phyloP scores from a whole-genome alignment of 1,140 invertebrate genomes.

The Asbolus verrucosus region DNA sequence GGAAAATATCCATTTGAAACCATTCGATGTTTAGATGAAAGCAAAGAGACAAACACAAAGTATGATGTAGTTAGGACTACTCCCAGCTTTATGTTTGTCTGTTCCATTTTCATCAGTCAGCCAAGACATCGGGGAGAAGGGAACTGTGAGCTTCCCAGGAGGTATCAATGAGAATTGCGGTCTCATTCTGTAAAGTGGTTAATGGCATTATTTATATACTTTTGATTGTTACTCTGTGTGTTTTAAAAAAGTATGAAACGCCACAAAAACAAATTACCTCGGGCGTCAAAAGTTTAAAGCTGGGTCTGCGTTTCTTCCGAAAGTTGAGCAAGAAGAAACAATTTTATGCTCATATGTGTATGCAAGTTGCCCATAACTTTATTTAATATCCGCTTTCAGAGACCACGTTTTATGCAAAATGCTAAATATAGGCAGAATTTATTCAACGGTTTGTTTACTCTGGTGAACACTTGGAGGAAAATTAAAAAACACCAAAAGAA shows the following conservation, averaged over 20 bases:
- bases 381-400: conserved; percentile 42
- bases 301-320: not conserved
- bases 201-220: not conserved
- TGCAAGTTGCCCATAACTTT: conserved; percentile 33
- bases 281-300: conserved; percentile 2
- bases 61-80: no score
- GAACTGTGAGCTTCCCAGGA: no score
- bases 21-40: no score
- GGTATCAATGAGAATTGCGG: no score
- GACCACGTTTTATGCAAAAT: conserved; percentile 34
- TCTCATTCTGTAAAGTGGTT: not conserved
- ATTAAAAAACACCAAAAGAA: conserved; percentile 15
- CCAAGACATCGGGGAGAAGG: no score
- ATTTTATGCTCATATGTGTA: conserved; percentile 17
- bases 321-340: conserved; percentile 7
- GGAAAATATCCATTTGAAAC: no score
- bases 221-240: not conserved
- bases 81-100: no score
- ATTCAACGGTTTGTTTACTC: conserved; percentile 6
- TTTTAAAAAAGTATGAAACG: not conserved
- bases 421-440: conserved; percentile 21
- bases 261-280: not conserved
- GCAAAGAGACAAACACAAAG: no score
- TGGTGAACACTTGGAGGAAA: not conserved
- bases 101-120: no score